These are phyloP conservation scores for Drosophila multiciliata DNA, from an alignment of 2,888 invertebrate genomes.

Conservation along the genomic window DNA sequence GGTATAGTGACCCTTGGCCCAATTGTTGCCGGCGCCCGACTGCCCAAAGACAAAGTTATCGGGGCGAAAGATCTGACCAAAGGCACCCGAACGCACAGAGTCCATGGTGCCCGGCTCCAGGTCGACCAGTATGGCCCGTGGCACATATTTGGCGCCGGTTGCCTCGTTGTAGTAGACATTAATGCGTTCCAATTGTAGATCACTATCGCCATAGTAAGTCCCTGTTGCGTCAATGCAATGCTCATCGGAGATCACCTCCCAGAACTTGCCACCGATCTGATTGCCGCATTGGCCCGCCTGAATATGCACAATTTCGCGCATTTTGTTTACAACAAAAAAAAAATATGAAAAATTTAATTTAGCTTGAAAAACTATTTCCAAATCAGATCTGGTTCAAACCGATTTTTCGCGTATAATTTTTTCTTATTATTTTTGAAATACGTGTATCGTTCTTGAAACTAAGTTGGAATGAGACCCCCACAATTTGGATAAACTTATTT, in stretches of 20 bases:
- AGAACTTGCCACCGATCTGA: slow-evolving; percentile 98
- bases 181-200: slow-evolving; percentile 96
- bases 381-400: slow-evolving; percentile 14
- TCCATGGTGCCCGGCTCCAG: slow-evolving; percentile 99
- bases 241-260: slow-evolving; percentile 98
- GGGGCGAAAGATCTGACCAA: slow-evolving; percentile 96
- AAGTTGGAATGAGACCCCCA: slow-evolving; percentile 50
- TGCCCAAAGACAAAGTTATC: slow-evolving; percentile 98
- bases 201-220: slow-evolving; percentile 95
- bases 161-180: slow-evolving; percentile 98
- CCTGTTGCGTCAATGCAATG: slow-evolving; percentile 97
- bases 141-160: slow-evolving; percentile 96
- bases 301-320: slow-evolving; percentile 98
- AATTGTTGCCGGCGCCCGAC: slow-evolving; percentile 94
- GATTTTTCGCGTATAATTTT: slow-evolving; percentile 60
- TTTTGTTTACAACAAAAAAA: slow-evolving; percentile 82
- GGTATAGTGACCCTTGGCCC: slow-evolving; percentile 97
- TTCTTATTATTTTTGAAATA: slow-evolving; percentile 47
- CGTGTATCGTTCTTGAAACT: slow-evolving; percentile 58
- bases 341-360: slow-evolving; percentile 12
- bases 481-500: slow-evolving; percentile 5
- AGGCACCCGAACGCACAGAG: slow-evolving; percentile 96
- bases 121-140: slow-evolving; percentile 96
- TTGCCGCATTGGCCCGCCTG: slow-evolving; percentile 98
- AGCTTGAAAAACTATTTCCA: slow-evolving; percentile 1